Conservation (phyloP, 2,888 invertebrate species). For the Orgyia antiqua region DNA sequence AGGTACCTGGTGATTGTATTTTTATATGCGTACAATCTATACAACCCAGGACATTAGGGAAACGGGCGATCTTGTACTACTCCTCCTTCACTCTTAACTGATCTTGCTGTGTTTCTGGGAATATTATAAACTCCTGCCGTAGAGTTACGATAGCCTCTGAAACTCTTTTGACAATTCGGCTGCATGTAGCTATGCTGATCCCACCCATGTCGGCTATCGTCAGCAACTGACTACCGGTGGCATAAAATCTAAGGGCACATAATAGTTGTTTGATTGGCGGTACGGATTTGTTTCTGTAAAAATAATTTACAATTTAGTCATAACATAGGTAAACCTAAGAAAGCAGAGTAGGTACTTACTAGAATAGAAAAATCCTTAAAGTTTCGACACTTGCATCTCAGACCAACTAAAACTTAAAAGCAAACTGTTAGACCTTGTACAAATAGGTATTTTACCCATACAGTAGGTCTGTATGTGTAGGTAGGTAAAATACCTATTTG, state of each 20-base stretch:
- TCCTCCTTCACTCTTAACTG: conserved; percentile 1
- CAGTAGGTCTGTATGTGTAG: too few relatives aligned
- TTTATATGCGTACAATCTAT: conserved; percentile 7
- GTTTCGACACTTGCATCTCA: too few relatives aligned
- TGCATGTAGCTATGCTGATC: conserved; percentile 8
- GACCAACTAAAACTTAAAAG: too few relatives aligned
- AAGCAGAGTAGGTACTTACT: too few relatives aligned
- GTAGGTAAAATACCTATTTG: too few relatives aligned
- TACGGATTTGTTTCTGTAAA: conserved; percentile 7
- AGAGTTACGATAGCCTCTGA: conserved; percentile 7
- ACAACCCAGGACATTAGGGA: conserved; percentile 3
- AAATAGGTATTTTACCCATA: too few relatives aligned
- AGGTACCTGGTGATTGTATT: neutral
- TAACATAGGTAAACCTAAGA: too few relatives aligned
- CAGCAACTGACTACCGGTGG: conserved; percentile 10
- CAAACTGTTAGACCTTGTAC: too few relatives aligned
- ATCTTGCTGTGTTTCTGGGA: conserved; percentile 4
- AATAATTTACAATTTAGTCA: too few relatives aligned
- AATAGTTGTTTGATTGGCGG: conserved; percentile 10
- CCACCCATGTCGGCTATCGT: conserved; percentile 9
- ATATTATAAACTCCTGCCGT: conserved; percentile 3
- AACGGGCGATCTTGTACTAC: conserved; percentile 1
- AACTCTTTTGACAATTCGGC: conserved; percentile 10
- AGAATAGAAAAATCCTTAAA: too few relatives aligned
- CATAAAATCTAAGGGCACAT: conserved; percentile 11